Evolutionary conservation across 2,113 vertebrate species (phyloP).

Genomic region (Pontoporia blainvillei): DNA sequence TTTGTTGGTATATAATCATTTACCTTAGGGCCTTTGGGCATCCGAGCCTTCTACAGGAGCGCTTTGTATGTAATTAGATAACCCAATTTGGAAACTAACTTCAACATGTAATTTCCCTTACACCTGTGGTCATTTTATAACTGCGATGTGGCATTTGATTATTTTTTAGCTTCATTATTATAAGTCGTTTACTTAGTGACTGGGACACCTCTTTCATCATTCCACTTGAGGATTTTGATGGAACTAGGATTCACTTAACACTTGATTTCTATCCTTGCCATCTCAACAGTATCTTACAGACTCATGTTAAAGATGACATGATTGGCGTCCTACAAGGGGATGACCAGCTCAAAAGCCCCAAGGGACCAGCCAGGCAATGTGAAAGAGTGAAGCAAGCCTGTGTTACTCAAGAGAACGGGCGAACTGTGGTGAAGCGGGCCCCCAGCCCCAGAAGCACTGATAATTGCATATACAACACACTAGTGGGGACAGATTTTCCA

Average conservation of each 20-base stretch:
- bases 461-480: not conserved
- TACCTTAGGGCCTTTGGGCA: not conserved
- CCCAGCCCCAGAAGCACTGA: not conserved
- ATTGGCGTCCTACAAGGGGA: not conserved
- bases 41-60: no score
- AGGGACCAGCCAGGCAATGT: rapidly evolving
- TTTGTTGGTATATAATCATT: not conserved
- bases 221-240: not conserved
- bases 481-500: not conserved
- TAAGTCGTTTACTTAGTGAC: not conserved
- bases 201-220: not conserved
- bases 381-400: not conserved
- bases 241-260: not conserved
- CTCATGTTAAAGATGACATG: not conserved
- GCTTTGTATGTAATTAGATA: not conserved
- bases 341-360: not conserved
- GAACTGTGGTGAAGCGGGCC: not conserved
- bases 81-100: not conserved
- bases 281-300: not conserved
- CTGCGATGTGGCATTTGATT: not conserved
- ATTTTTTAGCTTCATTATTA: not conserved
- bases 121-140: not conserved
- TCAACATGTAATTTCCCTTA: not conserved
- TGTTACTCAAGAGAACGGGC: rapidly evolving
- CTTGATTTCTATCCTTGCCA: not conserved